Base-by-base conservation (phyloP, 2,888 invertebrate genomes). In the Clivina fossor region DNA sequence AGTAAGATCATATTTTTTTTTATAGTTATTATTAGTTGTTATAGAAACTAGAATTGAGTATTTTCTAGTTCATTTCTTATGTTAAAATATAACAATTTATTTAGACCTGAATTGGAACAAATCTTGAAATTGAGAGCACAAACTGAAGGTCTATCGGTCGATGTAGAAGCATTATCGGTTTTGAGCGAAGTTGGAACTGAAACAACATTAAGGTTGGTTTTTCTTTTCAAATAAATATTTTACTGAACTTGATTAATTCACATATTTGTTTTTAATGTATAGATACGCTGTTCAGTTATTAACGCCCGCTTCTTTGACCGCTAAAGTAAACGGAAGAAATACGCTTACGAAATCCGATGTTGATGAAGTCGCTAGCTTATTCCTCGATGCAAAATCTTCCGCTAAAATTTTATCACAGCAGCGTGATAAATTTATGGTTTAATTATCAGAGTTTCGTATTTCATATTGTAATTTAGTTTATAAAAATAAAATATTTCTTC, bases 321-420 rank as follows among this genome's bases (percentile, higher is more conserved):
- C 94, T 11, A 90, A 91, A 73, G 88, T 94, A 24, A 95, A 91
- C 70, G 95, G 94, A 5, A 82, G 89, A 60, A 76, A 81, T 20
- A 78, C 77, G 59, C 92, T 98, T 59, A 78, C 83, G 16, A 85
- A 86, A 58, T 84, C 85, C 55, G 97, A 98, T 71, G 80, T 99
- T 28, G 80, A 85, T 22, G 93, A 96, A 72, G 89, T 93, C 5
- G 83, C 84, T 65, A 77, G 84, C 24, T 78, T 99, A 13, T 99
- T 99, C 78, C 81, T 94, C 60, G 98, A 99, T 78, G 96, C 96
- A 16, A 98, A 98, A 75, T 86, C 94, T 24, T 97, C 97, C 0
- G 93, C 96, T 0, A 90, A 90, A 71, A 90, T 96, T 67, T 80
- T 97, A 47, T 85, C 90, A 0, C 89, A 93, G 68, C 84, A 94